These are phyloP conservation scores for Ditula angustiorana DNA, from an alignment of 2,888 invertebrate genomes.

Conservation along the genomic window DNA sequence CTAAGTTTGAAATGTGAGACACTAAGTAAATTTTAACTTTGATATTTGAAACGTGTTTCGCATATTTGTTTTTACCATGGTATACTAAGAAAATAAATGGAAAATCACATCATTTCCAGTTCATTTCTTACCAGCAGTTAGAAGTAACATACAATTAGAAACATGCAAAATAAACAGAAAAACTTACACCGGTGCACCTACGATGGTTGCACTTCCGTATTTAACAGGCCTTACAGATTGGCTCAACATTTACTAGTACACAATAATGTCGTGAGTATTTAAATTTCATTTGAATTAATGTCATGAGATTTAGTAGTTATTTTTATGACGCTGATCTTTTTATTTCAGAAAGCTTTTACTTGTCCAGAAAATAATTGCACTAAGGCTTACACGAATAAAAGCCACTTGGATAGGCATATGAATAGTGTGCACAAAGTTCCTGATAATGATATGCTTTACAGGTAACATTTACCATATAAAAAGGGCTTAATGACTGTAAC, in stretches of 20 bases:
- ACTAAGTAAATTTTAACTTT: too few species aligned
- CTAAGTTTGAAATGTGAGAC: neutral
- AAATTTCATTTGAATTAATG: neutral
- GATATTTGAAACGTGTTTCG: too few species aligned
- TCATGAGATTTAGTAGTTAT: neutral
- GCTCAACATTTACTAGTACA: slow-evolving; percentile 84
- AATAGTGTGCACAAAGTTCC: slow-evolving; percentile 73
- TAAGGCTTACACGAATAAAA: slow-evolving; percentile 86
- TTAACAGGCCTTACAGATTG: slow-evolving; percentile 82
- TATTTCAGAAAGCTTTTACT: slow-evolving; percentile 83
- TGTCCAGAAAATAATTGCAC: slow-evolving; percentile 85
- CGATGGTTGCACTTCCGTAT: slow-evolving; percentile 76
- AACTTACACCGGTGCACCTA: slow-evolving; percentile 69
- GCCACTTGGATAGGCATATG: slow-evolving; percentile 86
- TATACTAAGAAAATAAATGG: too few species aligned
- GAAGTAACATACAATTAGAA: neutral
- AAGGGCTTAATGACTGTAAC: too few species aligned
- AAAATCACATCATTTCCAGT: too few species aligned
- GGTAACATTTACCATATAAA: slow-evolving; percentile 55
- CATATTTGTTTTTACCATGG: too few species aligned
- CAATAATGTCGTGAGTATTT: slow-evolving; percentile 81
- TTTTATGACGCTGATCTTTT: neutral
- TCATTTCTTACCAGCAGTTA: neutral
- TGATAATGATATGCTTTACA: slow-evolving; percentile 61
- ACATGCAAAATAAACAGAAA: slow-evolving; percentile 49